Base-by-base conservation (phyloP, 2,113 vertebrate species). In the Gymnorhina tibicen region DNA sequence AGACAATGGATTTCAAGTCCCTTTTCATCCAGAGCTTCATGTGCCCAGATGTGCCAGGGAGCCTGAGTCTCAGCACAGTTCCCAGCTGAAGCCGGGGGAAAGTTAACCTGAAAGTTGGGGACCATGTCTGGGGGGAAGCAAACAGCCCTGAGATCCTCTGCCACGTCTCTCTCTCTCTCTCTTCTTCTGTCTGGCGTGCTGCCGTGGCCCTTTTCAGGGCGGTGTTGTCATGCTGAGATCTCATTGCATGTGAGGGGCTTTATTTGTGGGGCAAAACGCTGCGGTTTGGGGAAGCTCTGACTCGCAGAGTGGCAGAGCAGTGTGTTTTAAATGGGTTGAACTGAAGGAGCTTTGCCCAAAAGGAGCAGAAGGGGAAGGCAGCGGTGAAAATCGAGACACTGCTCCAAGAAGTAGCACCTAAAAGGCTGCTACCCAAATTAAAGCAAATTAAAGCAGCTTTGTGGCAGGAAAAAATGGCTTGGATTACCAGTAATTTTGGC, bases 281-380 rank as follows among this genome's bases (percentile, higher is more conserved):
- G 6, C 2, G 4, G 20, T 44, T 39, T 72, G 7, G 70, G 64
- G 66, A 39, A 46, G 35, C 32, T 89, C 27, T 11, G 52, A 4
- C 47, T 58, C 3, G n/a, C 16, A 4, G 67, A 77, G 62, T 15
- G 42, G 39, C 68, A 16, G 66, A 18, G 66, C 24, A 2, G 30
- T 1, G 59, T 3, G 39, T 24, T 52, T 41, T 4, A 20, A 16
- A 63, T 0, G 13, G 41, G 10, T 8, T 5, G 8, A 11, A 42
- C 11, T 3, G 74, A 35, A 72, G 52, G n/a, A 70, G 33, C 35
- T 30, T 13, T 93, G 35, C 49, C 44, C n/a, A 7, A 20, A 67
- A 17, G 49, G 37, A 78, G 69, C n/a, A 22, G 47, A 47, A 73
- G 50, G 30, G 58, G 32, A 42, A 60, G 33, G 33, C 44, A 42